These are phyloP conservation scores for Ahaetulla prasina DNA, from an alignment of 2,113 vertebrate genomes.

Conservation along the genomic window DNA sequence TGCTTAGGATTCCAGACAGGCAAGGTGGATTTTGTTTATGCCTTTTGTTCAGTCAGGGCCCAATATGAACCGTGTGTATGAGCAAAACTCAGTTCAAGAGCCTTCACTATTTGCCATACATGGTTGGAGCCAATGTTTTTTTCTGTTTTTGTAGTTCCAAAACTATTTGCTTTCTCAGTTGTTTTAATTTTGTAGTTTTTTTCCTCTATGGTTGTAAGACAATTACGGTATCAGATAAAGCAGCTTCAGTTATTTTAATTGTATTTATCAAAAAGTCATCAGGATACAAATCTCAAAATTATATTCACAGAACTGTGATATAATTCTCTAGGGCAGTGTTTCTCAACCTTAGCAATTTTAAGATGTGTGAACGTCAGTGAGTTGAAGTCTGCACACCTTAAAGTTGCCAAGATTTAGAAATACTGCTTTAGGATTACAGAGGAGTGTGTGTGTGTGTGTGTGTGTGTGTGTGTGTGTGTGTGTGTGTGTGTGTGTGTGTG, in stretches of 20 bases:
- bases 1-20: neutral
- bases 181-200: neutral
- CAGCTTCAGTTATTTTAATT: neutral
- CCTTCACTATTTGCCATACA: neutral
- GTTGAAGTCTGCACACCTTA: neutral
- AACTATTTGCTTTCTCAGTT: neutral
- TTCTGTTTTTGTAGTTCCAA: neutral
- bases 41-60: neutral
- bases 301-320: neutral
- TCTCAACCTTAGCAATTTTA: neutral
- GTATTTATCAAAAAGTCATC: neutral
- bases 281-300: neutral
- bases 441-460: neutral
- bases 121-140: neutral
- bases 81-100: neutral
- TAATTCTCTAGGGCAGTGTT: neutral
- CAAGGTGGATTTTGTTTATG: neutral
- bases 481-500: no score
- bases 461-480: neutral
- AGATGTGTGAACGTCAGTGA: neutral
- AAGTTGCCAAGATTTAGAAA: neutral
- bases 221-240: neutral
- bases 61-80: neutral
- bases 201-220: neutral
- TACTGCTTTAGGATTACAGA: neutral